Conservation (phyloP, 92 coral and sea anemone species). For the Porites evermanni region DNA sequence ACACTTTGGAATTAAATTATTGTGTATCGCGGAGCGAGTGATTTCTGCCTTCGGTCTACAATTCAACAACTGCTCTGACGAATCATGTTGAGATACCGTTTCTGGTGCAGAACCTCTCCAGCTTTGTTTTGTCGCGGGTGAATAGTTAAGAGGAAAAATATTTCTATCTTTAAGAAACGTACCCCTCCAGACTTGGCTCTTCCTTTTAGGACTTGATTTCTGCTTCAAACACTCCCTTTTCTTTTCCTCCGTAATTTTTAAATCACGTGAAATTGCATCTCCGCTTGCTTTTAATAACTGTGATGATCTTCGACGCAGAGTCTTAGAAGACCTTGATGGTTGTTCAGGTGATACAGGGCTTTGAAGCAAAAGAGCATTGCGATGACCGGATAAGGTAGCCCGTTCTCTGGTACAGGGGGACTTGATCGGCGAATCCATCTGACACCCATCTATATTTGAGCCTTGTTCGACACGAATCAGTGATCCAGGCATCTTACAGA, state of each 20-base stretch:
- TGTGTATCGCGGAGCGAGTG: not conserved
- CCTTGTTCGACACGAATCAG: not conserved
- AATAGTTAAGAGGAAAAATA: not conserved
- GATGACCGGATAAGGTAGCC: not conserved
- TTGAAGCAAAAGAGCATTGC: not conserved
- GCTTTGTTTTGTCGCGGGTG: not conserved
- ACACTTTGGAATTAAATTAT: not conserved
- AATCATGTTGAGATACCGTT: not conserved
- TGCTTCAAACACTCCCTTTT: not conserved
- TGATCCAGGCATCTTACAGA: not conserved
- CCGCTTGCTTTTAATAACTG: not conserved
- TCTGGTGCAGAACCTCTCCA: not conserved
- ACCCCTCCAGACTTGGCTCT: not conserved
- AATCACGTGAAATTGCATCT: not conserved
- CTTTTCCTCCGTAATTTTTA: not conserved
- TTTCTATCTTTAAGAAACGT: not conserved
- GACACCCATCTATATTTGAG: not conserved
- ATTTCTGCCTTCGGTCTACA: not conserved
- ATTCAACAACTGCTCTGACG: not conserved
- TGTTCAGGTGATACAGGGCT: not conserved
- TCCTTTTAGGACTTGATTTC: not conserved
- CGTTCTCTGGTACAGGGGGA: not conserved
- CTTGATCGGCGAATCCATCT: not conserved
- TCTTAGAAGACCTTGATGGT: not conserved
- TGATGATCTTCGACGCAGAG: constrained; percentile 11